Base-by-base conservation (phyloP, 2,888 invertebrate genomes). In the Tromatobia lineatoria region DNA sequence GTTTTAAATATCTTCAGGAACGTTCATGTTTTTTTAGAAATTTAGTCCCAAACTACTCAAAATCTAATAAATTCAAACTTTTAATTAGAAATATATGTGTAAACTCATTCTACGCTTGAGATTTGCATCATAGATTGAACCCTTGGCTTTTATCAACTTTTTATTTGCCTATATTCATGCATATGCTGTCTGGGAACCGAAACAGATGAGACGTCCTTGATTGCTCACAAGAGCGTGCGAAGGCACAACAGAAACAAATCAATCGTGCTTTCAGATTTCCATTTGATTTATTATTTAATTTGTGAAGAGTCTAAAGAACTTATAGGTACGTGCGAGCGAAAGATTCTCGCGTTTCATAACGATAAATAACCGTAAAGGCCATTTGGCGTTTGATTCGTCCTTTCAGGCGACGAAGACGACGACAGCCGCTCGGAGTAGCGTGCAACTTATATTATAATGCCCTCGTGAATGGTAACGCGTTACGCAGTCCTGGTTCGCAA, bases 401-500 rank as follows among this genome's bases (percentile, higher is more conserved):
- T 84, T 73, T 80, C 57, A 20, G 57, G 23, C 57, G 57, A 50
- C 73, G n/a, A 76, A 23, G 71, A 66, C 78, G 71, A 61, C 66
- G 45, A 57, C 74, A 38, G 20, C 45, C 50, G 34, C 29, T 38
- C 57, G 61, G 50, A 59, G 66, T 67, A 73, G 80, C 80, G 69
- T 73, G 66, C 67, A 64, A 61, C 25, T 61, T 59, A 67, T 73
- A 69, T 79, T 71, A 69, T 80, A 80, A 74, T 70, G 71, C 54
- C 75, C 54, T 80, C 75, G 85, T 76, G 80, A 84, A 87, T 81
- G 85, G 85, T 86, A 84, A 84, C 82, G 85, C 80, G 78, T 84
- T 86, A 84, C 78, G 81, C 82, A 83, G 85, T 78, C 61, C 79
- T 23, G 57, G 45, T 81, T 80, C 83, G 66, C 74, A 85, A 86